A percentile compares a stretch with the other conserved stretches of the same genome.
Evolutionary conservation across 2,888 invertebrate species (phyloP).

Genomic region (Brenthis daphne): DNA sequence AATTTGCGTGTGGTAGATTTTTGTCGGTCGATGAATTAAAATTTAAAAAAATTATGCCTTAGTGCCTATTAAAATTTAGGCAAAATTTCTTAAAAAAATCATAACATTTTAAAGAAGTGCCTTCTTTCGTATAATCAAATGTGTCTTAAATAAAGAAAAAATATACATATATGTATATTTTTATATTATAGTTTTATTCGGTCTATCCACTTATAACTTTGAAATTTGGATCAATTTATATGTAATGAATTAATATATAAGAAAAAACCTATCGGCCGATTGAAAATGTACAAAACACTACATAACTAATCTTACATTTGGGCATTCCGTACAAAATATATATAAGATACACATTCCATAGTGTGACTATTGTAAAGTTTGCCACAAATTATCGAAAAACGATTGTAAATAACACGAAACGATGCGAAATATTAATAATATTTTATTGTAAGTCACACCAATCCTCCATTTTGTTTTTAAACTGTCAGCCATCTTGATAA

Average conservation of each 20-base stretch:
- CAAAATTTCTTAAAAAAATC: too few relatives aligned
- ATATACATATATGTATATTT: too few relatives aligned
- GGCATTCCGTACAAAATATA: constrained; percentile 39
- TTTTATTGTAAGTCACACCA: constrained; percentile 12
- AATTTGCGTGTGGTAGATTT: constrained; percentile 17
- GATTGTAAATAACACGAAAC: constrained; percentile 18
- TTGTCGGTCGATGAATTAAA: constrained; percentile 7
- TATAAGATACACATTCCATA: constrained; percentile 34
- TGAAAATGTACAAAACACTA: constrained; percentile 13
- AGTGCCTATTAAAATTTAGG: too few relatives aligned
- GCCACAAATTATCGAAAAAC: constrained; percentile 29
- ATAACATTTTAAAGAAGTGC: too few relatives aligned
- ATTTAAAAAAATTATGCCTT: not conserved
- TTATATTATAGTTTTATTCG: too few relatives aligned
- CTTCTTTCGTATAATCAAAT: too few relatives aligned
- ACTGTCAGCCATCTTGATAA: not conserved
- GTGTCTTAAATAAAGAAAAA: too few relatives aligned
- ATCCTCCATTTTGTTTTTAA: constrained; percentile 46
- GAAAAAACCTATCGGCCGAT: constrained; percentile 17
- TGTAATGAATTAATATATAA: too few relatives aligned
- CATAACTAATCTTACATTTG: constrained; percentile 23
- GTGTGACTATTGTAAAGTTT: constrained; percentile 9
- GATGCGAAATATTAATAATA: not conserved
- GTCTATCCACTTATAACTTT: too few relatives aligned
- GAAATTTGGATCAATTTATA: too few relatives aligned